Evolutionary conservation across 30 jellyfish, hydroid and myxozoan genomes (phyloP), one percentile per base, ranked within the genome.

Genomic region (Aurelia aurita complex sp. Pacific): DNA sequence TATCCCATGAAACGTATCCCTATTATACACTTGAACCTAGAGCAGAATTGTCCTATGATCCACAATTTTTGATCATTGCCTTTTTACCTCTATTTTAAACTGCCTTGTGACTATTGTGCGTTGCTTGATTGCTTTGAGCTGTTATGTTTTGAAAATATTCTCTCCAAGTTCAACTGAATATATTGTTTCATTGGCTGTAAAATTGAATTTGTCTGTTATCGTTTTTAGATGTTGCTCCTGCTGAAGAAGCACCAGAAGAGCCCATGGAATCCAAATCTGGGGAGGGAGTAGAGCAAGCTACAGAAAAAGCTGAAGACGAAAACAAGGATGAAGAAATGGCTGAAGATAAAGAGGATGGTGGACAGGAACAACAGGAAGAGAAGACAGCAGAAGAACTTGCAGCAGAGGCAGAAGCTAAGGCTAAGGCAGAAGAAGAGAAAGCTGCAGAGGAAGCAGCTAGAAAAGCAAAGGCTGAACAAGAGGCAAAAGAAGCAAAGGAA

Each of bases 381-480:
- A 33, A 13, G 12, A 40, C 23, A 0, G 64, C 32, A 38, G 33
- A 54, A 40, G 87, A 57, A 55, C 80, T 66, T 52, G 70, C 79
- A 35, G 59, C 42, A 33, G 64, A 11, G 16, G 70, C 74, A 50
- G 74, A 36, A 60, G 73, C 54, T 1, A 65, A 54, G 50, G 85
- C 17, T 57, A 81, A 77, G 29, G 80, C 29, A 40, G 83, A 68
- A 40, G 82, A 80, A 67, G 65, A 77, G 34, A 83, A 64, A 50
- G 89, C 85, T 10, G 83, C 91, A 12, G 91, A 64, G 46, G 97
- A 75, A 38, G 88, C 85, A 7, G 91, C 68, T n/a, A 68, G 64
- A n/a, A 67, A 89, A 34, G 97, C 83, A 64, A 78, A 74, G 29
- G 76, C 36, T 59, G 85, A 86, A 66, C 83, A 86, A 67, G 89